Evolutionary conservation across 1,140 invertebrate species (phyloP).

Genomic region (Leguminivora glycinivorella): DNA sequence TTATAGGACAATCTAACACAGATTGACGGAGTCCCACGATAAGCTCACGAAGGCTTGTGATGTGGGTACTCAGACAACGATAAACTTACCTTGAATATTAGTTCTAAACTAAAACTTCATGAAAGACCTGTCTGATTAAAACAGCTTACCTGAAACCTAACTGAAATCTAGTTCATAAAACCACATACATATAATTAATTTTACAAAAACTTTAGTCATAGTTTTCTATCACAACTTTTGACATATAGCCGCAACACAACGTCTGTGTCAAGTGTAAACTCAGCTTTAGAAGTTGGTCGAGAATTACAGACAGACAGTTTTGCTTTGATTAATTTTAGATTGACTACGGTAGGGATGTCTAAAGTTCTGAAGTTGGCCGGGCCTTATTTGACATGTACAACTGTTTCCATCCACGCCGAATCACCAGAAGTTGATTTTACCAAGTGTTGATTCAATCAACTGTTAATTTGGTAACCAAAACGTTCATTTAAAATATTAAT

Average conservation of each 20-base stretch:
- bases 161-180: neutral
- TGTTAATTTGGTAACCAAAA: too few relatives aligned
- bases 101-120: neutral
- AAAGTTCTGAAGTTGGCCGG: neutral
- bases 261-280: neutral
- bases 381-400: too few relatives aligned
- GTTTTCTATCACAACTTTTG: neutral
- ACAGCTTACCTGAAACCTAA: neutral
- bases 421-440: too few relatives aligned
- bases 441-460: too few relatives aligned
- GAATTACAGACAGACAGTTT: neutral
- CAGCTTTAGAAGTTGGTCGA: neutral
- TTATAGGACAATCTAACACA: too few relatives aligned
- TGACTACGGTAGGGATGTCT: neutral
- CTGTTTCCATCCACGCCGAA: too few relatives aligned
- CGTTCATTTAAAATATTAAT: too few relatives aligned
- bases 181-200: neutral
- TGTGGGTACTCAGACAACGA: too few relatives aligned
- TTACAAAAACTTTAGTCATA: neutral
- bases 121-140: neutral
- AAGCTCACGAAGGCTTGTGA: too few relatives aligned
- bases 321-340: conserved; percentile 9
- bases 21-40: too few relatives aligned
- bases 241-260: neutral
- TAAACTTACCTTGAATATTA: neutral